phyloP scores from a whole-genome alignment of 35 echinoderm and acorn worm genomes.

The Apostichopus japonicus region DNA sequence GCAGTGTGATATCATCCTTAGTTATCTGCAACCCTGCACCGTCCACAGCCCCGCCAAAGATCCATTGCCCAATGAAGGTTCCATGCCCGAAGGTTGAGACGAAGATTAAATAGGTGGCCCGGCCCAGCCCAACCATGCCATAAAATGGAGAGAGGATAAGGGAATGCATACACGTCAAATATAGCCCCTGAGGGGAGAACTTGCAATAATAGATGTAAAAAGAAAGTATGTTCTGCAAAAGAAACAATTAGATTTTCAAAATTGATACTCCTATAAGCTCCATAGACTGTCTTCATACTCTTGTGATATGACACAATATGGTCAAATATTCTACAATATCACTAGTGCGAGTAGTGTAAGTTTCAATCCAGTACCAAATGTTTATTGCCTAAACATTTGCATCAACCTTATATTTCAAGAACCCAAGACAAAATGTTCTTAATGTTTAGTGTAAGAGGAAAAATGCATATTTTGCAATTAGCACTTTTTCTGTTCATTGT shows the following conservation, averaged over 20 bases:
- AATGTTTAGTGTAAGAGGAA: too few relatives aligned
- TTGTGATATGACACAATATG: too few relatives aligned
- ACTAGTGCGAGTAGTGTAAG: too few relatives aligned
- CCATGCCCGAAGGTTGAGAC: conserved; percentile 39
- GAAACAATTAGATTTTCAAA: neutral
- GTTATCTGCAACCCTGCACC: conserved; percentile 92
- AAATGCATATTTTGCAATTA: too few relatives aligned
- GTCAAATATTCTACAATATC: too few relatives aligned
- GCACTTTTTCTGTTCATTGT: too few relatives aligned
- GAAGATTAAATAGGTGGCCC: conserved; percentile 47
- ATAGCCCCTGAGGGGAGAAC: neutral
- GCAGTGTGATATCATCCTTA: conserved; percentile 93
- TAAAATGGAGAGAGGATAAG: conserved; percentile 23
- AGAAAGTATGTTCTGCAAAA: neutral
- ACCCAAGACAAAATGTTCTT: too few relatives aligned
- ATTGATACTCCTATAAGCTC: too few relatives aligned
- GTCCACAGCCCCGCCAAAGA: conserved; percentile 60
- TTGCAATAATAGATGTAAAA: neutral
- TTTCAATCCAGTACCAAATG: too few relatives aligned
- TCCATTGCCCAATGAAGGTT: conserved; percentile 44
- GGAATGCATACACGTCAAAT: conserved; percentile 20
- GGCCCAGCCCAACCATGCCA: conserved; percentile 67
- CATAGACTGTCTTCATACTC: too few relatives aligned
- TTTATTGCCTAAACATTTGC: too few relatives aligned
- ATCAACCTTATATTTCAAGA: too few relatives aligned